Evolutionary conservation across 2,797 vertebrate species (phyloP), one percentile per base, ranked within the genome.

Genomic region (Agapornis canus): DNA sequence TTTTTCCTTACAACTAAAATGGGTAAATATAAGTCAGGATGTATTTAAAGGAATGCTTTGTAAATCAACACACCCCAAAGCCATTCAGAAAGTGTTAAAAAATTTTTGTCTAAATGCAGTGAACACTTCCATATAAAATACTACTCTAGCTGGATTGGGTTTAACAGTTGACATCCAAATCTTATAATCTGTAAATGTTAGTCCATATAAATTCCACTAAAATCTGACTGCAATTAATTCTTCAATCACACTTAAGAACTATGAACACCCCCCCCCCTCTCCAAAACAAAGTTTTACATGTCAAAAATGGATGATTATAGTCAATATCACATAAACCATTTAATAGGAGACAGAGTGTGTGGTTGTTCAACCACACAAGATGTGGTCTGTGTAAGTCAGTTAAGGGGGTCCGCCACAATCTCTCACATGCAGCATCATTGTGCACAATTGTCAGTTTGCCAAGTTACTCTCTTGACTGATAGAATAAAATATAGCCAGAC

Each of bases 401-500:
- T 20, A 31, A 91, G 48, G 92, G 52, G 94, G 92, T 78, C 88
- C 37, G 65, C 84, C 72, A 23, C 73, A 72, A 66, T 72, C 93
- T 84, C 40, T 70, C 29, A 37, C 0, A 1, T 65, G 82, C 60
- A 64, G 72, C 47, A 71, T 96, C 22, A 1, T 83, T 63, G 57
- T 92, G 86, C 0, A 4, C 45, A 52, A 25, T 14, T 91, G 73
- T 92, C 93, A 29, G 82, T 86, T 82, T 94, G 73, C 86, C 65
- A 82, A 94, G 84, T 99, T 98, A 99, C 98, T 99, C 99, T 98
- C 99, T 99, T 92, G 99, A 99, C 97, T 99, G 99, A 97, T 99
- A 99, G 98, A 99, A 99, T 97, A 99, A 98, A 98, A 99, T 99
- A 98, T 99, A 99, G 86, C 99, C 99, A n/a, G 99, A 99, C 97